Evolutionary conservation across 2,113 vertebrate species (phyloP).

Genomic region (Tragelaphus strepsiceros): DNA sequence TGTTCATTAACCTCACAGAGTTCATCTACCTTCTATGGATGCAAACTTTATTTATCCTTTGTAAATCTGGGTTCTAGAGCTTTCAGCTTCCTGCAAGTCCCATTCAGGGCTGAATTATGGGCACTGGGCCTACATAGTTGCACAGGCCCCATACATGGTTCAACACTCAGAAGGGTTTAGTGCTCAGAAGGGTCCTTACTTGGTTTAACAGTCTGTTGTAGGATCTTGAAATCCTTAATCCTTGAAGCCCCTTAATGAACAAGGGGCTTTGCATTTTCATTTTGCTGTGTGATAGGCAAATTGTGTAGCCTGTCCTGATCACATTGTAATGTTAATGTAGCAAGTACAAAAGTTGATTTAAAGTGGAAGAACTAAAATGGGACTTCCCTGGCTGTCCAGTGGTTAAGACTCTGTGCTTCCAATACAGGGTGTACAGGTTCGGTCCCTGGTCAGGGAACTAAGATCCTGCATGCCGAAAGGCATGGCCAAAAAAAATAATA

Average conservation of each 20-base stretch:
- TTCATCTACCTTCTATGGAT: neutral
- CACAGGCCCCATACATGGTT: neutral
- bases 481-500: neutral
- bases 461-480: neutral
- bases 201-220: neutral
- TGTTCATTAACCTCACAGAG: neutral
- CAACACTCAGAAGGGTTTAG: neutral
- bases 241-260: neutral
- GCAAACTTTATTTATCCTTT: neutral
- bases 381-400: neutral
- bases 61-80: neutral
- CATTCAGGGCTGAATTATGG: neutral
- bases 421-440: neutral
- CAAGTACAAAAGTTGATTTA: neutral
- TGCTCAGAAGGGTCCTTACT: neutral
- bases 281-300: neutral
- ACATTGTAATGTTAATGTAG: neutral
- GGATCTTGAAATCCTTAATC: neutral
- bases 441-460: neutral
- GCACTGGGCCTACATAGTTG: fast-evolving
- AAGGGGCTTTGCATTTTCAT: neutral
- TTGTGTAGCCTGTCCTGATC: neutral
- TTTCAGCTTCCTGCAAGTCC: neutral
- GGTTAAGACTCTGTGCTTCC: neutral
- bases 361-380: neutral